phyloP scores from a whole-genome alignment of 2,797 vertebrate species.

The Halcyon chelicuti region DNA sequence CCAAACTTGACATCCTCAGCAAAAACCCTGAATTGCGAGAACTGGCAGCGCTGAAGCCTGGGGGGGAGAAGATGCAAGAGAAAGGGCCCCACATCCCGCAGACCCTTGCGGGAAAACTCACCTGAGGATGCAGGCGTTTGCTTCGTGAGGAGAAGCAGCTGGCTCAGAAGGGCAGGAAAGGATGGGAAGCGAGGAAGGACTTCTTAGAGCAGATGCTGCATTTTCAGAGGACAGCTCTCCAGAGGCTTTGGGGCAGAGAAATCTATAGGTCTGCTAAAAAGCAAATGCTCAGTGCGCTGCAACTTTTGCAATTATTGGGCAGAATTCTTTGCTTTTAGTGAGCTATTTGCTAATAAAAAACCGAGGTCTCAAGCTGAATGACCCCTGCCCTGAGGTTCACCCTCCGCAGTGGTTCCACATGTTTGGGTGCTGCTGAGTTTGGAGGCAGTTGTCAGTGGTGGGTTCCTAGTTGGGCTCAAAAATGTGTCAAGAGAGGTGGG shows the following conservation, averaged over 20 bases:
- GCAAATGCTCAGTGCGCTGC: not conserved
- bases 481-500: not conserved
- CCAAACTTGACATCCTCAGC: not conserved
- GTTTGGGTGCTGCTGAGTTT: not conserved
- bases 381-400: not conserved
- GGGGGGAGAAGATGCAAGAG: not conserved
- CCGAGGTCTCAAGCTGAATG: not conserved
- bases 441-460: not conserved
- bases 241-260: not conserved
- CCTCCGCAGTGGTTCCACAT: not conserved
- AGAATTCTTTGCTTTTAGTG: not conserved
- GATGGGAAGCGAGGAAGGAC: not conserved
- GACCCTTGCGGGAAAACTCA: not conserved
- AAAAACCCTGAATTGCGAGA: not conserved
- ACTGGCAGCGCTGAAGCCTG: not conserved
- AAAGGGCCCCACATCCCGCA: rapidly evolving
- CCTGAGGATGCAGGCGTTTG: not conserved
- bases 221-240: not conserved
- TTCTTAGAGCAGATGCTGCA: not conserved
- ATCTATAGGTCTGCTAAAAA: not conserved
- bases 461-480: not conserved
- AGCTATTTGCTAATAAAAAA: not conserved
- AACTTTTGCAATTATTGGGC: not conserved
- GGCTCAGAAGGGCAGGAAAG: not conserved
- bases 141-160: not conserved